Conservation (phyloP, 2,888 invertebrate genomes). For the Callyntrura guangdongensis region DNA sequence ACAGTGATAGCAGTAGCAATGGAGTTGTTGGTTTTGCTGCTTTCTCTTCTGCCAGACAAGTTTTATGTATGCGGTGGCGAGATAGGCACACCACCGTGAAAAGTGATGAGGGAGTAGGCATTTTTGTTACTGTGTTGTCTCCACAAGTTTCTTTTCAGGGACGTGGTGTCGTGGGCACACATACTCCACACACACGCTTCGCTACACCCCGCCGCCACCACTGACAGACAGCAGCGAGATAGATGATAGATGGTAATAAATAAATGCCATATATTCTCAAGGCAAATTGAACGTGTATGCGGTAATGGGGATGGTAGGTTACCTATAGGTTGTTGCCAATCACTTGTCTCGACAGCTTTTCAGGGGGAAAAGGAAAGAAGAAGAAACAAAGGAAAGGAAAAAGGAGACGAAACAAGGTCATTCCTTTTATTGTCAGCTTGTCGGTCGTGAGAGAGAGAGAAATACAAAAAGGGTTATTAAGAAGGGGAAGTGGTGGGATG, state of each 20-base stretch:
- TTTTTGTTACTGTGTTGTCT: too few relatives aligned
- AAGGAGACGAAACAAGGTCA: conserved; percentile 43
- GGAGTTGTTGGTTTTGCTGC: too few relatives aligned
- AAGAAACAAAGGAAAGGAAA: not conserved
- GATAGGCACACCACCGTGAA: not conserved
- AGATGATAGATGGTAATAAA: too few relatives aligned
- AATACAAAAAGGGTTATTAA: not conserved
- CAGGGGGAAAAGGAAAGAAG: not conserved
- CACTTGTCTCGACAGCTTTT: too few relatives aligned
- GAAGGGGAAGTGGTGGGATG: too few relatives aligned
- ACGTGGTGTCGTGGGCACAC: too few relatives aligned
- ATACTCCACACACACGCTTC: too few relatives aligned
- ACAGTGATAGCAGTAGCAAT: not conserved
- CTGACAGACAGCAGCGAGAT: too few relatives aligned
- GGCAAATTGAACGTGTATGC: not conserved
- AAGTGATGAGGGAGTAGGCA: too few relatives aligned
- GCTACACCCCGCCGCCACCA: too few relatives aligned
- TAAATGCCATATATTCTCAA: not conserved
- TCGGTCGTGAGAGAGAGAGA: not conserved
- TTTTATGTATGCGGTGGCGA: not conserved
- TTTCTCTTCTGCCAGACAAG: not conserved
- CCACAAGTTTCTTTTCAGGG: too few relatives aligned
- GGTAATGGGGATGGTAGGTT: not conserved
- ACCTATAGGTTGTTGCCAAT: not conserved
- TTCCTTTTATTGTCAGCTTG: not conserved